phyloP scores from a whole-genome alignment of 1,140 invertebrate genomes.

The Drosophila repleta region DNA sequence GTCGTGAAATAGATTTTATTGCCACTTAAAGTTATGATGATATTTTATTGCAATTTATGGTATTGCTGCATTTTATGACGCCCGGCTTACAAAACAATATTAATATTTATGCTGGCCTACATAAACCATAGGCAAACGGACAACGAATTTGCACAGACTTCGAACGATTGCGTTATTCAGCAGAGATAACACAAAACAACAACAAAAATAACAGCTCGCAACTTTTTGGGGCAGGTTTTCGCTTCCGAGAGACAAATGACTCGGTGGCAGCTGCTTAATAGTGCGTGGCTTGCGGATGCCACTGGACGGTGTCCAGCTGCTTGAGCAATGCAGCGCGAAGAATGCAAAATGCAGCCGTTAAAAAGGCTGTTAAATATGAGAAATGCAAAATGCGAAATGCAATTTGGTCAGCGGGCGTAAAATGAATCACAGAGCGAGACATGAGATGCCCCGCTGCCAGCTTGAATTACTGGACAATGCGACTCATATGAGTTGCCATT shows the following conservation, averaged over 20 bases:
- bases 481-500: constrained; percentile 60
- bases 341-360: constrained; percentile 62
- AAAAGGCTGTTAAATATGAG: constrained; percentile 24
- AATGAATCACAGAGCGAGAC: constrained; percentile 61
- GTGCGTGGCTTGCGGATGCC: constrained; percentile 65
- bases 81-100: constrained; percentile 62
- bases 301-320: constrained; percentile 46
- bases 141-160: constrained; percentile 56
- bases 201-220: constrained; percentile 31
- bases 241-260: constrained; percentile 25
- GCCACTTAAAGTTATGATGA: constrained; percentile 41
- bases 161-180: constrained; percentile 47
- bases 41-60: constrained; percentile 50
- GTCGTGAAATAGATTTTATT: constrained; percentile 42
- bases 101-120: constrained; percentile 73
- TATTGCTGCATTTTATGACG: constrained; percentile 57
- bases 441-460: constrained; percentile 54
- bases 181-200: constrained; percentile 17
- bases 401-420: constrained; percentile 63
- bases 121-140: constrained; percentile 56
- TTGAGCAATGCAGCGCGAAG: constrained; percentile 56
- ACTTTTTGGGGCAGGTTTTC: constrained; percentile 64
- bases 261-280: constrained; percentile 71
- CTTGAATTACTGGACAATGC: constrained; percentile 63
- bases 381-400: constrained; percentile 53